Base-by-base conservation (phyloP, 2,113 vertebrate species). In the Leucosticte australis region DNA sequence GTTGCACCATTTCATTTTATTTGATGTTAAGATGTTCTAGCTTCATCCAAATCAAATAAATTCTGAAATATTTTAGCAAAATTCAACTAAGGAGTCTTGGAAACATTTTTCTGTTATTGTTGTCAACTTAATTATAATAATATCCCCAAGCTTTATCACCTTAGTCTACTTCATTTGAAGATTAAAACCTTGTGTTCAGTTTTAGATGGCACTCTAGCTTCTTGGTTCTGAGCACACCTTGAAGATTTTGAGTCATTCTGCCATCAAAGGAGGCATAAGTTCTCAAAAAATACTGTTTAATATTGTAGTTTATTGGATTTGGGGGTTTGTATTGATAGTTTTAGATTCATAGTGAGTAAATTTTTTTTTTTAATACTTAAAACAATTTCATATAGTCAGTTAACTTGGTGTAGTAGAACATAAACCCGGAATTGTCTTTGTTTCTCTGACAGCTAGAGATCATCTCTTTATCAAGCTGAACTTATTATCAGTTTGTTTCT, bases 41-140 rank as follows among this genome's bases (percentile, higher is more conserved):
- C 27, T 79, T 68, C 18, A 79, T 63, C 1, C 1, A 46, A 80
- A 74, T 80, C 3, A 80, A 79, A 70, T 37, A 35, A 49, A 57
- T 83, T 83, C 44, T 86, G 31, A 89, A 92, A 20, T 86, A 83
- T 73, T 90, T 83, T 46, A 76, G 21, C 15, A 90, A 71, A 90
- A 80, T 14, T 69, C 41, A 53, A 1, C 11, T 59, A 70, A 68
- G 22, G 53, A 33, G 46, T 68, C 8, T 44, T 41, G 16, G 33
- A 50, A 91, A 50, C 4, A 60, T 68, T 90, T 79, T 87, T n/a
- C 15, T 4, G 2, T 73, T 76, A 46, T 52, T 85, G 17, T 62
- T 91, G 71, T 62, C 18, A 33, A 21, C 6, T 65, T 80, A 33
- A 24, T 64, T 70, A 22, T 76, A 49, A 33, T 31, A 26, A 67